Percentiles rank a stretch among this genome's conserved stretches.
These are phyloP conservation scores for Crotalus helleri DNA, from an alignment of 2,113 vertebrate genomes.

Conservation along the genomic window DNA sequence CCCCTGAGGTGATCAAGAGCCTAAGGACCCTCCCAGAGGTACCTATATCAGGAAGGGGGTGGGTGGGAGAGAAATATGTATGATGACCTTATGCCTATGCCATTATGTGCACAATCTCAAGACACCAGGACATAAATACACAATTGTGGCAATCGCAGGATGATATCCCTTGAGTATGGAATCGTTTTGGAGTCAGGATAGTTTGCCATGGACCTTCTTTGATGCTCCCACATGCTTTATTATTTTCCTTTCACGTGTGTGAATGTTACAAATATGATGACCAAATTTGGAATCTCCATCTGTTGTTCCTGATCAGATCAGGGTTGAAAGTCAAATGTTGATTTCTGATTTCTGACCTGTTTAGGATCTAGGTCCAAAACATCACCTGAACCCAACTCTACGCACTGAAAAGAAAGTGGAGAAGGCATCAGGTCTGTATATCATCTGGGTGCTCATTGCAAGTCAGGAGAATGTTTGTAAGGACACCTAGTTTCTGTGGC, in stretches of 20 bases:
- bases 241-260: not conserved
- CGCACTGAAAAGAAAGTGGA: too few species aligned
- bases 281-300: not conserved
- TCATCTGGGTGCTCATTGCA: not conserved
- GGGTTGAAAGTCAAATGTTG: not conserved
- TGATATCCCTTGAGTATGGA: not conserved
- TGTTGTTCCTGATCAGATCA: not conserved
- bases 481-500: not conserved
- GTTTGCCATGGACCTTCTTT: not conserved
- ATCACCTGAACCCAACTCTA: not conserved
- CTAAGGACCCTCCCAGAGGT: not conserved
- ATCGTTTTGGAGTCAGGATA: not conserved
- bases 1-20: not conserved
- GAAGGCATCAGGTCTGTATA: not conserved
- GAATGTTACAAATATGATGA: not conserved
- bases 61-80: not conserved
- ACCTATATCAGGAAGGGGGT: not conserved
- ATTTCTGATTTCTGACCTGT: not conserved
- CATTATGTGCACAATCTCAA: not conserved
- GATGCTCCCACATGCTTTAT: not conserved
- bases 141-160: not conserved
- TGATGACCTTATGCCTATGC: not conserved
- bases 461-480: not conserved
- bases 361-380: not conserved
- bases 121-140: not conserved